A percentile compares a stretch with the other conserved stretches of the same genome.
These are phyloP conservation scores for Acanthosoma haemorrhoidale DNA, from an alignment of 2,888 invertebrate species.

Conservation along the genomic window DNA sequence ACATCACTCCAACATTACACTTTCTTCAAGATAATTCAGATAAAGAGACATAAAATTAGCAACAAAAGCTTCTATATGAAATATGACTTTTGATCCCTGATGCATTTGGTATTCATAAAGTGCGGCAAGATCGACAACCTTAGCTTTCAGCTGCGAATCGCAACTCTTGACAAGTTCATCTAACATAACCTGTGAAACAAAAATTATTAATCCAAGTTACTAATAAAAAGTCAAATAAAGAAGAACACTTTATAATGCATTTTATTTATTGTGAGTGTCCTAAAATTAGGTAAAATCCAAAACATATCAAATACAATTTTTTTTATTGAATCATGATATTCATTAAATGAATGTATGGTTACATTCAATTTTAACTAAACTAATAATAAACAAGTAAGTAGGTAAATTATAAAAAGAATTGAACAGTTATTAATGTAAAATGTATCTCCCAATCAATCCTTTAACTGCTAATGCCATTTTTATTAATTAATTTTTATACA, in stretches of 20 bases:
- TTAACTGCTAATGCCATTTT: no score
- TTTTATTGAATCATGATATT: no score
- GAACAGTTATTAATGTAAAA: no score
- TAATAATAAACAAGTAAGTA: no score
- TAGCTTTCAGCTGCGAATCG: slow-evolving; percentile 80
- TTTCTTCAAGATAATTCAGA: slow-evolving; percentile 77
- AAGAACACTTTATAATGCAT: slow-evolving; percentile 13
- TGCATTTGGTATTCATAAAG: slow-evolving; percentile 88
- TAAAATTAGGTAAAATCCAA: not conserved
- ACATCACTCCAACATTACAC: slow-evolving; percentile 45
- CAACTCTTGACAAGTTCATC: slow-evolving; percentile 81
- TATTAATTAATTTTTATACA: no score
- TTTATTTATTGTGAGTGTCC: not conserved
- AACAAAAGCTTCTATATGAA: slow-evolving; percentile 95
- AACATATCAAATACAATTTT: not conserved
- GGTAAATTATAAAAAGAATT: no score
- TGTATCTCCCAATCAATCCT: no score
- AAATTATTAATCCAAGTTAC: not conserved
- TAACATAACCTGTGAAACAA: slow-evolving; percentile 58
- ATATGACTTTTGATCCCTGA: slow-evolving; percentile 88
- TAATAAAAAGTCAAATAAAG: slow-evolving; percentile 5
- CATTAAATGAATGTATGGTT: no score
- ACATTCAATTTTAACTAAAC: no score
- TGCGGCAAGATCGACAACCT: slow-evolving; percentile 80
- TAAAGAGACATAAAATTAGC: slow-evolving; percentile 94